phyloP scores from a whole-genome alignment of 64 coral and sea anemone species.

The Montipora capricornis region DNA sequence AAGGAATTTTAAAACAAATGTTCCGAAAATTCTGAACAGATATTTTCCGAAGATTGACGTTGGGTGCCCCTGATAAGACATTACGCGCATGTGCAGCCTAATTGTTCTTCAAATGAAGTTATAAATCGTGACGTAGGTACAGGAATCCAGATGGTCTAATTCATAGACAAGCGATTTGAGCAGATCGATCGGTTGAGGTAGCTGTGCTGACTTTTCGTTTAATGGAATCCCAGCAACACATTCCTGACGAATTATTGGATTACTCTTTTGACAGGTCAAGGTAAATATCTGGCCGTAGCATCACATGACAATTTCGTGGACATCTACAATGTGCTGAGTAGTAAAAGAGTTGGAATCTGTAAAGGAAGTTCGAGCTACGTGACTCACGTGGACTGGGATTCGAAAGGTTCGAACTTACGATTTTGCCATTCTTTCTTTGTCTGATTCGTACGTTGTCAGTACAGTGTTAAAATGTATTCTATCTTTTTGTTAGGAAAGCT shows the following conservation, averaged over 20 bases:
- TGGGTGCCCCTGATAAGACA: no score
- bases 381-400: slow-evolving; percentile 96
- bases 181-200: no score
- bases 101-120: no score
- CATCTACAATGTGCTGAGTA: slow-evolving; percentile 98
- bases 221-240: neutral
- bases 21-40: no score
- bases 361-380: slow-evolving; percentile 98
- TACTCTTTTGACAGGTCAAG: slow-evolving; percentile 70
- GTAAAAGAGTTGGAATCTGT: slow-evolving; percentile 95
- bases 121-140: no score
- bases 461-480: neutral
- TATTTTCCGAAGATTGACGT: no score
- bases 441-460: neutral
- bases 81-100: no score
- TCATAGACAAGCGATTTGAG: no score
- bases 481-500: slow-evolving; percentile 74
- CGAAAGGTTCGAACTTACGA: slow-evolving; percentile 41
- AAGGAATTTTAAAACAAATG: no score
- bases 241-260: neutral
- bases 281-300: slow-evolving; percentile 97
- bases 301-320: slow-evolving; percentile 99
- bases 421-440: neutral
- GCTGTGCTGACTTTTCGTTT: neutral
- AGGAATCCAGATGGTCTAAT: no score